phyloP scores from a whole-genome alignment of 2,888 invertebrate species.

The Himalopsyche tibetana region DNA sequence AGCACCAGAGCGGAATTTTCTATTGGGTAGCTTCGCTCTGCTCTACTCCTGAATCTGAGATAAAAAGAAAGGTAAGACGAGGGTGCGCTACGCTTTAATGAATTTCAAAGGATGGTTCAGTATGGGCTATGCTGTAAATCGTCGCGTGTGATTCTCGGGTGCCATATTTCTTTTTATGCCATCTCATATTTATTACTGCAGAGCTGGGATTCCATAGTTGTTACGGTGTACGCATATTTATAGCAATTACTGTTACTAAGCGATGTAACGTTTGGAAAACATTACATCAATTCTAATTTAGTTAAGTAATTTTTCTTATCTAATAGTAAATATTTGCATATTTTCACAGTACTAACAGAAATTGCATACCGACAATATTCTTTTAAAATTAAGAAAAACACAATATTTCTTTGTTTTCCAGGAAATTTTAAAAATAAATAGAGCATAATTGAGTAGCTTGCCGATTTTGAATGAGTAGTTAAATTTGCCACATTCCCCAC shows the following conservation, averaged over 20 bases:
- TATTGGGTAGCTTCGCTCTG: constrained; percentile 55
- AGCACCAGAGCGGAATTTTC: constrained; percentile 62
- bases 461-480: no score
- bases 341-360: no score
- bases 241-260: background rate
- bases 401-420: no score
- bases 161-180: constrained; percentile 20
- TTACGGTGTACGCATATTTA: background rate
- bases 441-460: no score
- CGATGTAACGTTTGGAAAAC: no score
- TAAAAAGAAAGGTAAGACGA: constrained; percentile 59
- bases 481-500: no score
- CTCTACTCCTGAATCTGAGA: constrained; percentile 51
- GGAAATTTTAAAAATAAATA: no score
- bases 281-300: no score
- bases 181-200: background rate
- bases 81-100: constrained; percentile 62
- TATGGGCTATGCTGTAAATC: constrained; percentile 59
- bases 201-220: background rate
- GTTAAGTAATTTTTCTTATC: no score
- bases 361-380: no score
- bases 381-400: no score
- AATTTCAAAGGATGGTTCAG: constrained; percentile 62
- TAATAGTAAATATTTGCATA: no score
- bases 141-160: constrained; percentile 52